A percentile compares a stretch with the other conserved stretches of the same genome.
These are phyloP conservation scores for Microtus oregoni DNA, from an alignment of 2,113 vertebrate species.

Conservation along the genomic window DNA sequence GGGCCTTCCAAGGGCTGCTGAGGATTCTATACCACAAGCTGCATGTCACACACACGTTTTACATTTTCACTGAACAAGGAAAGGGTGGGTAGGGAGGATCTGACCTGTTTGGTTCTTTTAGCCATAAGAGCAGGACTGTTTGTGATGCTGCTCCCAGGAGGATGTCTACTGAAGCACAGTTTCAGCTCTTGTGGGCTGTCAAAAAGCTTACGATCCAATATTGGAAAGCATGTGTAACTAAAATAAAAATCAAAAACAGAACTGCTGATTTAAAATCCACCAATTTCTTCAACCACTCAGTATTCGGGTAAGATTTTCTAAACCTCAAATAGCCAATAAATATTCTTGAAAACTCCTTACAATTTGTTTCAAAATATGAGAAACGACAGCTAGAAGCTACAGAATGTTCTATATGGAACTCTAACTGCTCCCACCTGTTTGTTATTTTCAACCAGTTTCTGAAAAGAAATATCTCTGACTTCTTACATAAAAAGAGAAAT, in stretches of 20 bases:
- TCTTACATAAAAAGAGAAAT: constrained; percentile 42
- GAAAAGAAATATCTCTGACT: constrained; percentile 34
- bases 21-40: constrained; percentile 13
- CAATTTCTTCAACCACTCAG: constrained; percentile 63
- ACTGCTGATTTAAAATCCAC: constrained; percentile 70
- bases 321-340: constrained; percentile 24
- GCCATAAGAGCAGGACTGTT: constrained; percentile 96
- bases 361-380: neutral
- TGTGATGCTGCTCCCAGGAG: constrained; percentile 90
- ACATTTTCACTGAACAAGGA: constrained; percentile 64
- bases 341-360: constrained; percentile 32
- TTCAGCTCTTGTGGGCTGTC: constrained; percentile 92
- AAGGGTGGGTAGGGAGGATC: constrained; percentile 62
- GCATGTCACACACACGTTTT: constrained; percentile 52
- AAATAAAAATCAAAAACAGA: constrained; percentile 72
- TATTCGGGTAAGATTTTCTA: constrained; percentile 57
- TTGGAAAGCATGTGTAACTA: constrained; percentile 96
- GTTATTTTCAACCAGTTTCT: constrained; percentile 53
- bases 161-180: constrained; percentile 89
- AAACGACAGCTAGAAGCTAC: neutral
- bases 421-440: neutral
- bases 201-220: constrained; percentile 92
- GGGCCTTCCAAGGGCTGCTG: constrained; percentile 6
- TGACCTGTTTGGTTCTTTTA: constrained; percentile 98
- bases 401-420: neutral